Percentiles rank a stretch among this genome's conserved stretches.
phyloP scores from a whole-genome alignment of 2,888 invertebrate genomes.

The Drosophila pseudotakahashii region DNA sequence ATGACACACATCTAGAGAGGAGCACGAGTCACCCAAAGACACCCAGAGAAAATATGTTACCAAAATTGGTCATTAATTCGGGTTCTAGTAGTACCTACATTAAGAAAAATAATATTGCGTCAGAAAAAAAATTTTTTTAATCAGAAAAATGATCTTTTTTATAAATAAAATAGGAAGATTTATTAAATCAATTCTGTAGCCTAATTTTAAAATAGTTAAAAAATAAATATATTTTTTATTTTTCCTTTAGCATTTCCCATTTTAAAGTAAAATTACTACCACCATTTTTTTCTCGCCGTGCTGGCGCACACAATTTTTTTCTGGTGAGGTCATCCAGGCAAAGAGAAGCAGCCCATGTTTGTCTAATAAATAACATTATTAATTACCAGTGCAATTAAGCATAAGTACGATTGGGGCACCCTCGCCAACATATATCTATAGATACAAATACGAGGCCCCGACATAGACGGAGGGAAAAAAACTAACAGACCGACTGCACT shows the following conservation, averaged over 20 bases:
- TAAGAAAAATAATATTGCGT: no score
- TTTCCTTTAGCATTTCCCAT: no score
- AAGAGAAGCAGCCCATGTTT: constrained; percentile 42
- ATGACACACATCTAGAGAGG: constrained; percentile 67
- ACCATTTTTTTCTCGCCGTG: constrained; percentile 12
- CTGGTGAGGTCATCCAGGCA: constrained; percentile 79
- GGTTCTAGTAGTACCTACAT: no score
- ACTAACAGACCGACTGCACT: constrained; percentile 54
- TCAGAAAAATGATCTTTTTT: no score
- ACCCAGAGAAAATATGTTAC: neutral
- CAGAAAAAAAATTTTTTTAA: no score
- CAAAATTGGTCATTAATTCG: neutral
- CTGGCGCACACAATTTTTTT: constrained; percentile 46
- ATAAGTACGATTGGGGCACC: constrained; percentile 65
- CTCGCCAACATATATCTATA: constrained; percentile 29
- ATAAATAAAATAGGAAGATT: no score
- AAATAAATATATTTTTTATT: no score
- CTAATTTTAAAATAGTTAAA: no score
- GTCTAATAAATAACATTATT: constrained; percentile 80
- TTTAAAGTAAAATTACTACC: no score
- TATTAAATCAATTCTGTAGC: no score
- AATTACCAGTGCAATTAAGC: constrained; percentile 81
- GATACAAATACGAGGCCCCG: constrained; percentile 8
- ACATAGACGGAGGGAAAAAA: neutral
- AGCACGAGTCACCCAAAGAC: constrained; percentile 58